Percentiles rank a stretch among this genome's conserved stretches.
phyloP scores from a whole-genome alignment of 1,140 invertebrate species.

The Musca vetustissima region DNA sequence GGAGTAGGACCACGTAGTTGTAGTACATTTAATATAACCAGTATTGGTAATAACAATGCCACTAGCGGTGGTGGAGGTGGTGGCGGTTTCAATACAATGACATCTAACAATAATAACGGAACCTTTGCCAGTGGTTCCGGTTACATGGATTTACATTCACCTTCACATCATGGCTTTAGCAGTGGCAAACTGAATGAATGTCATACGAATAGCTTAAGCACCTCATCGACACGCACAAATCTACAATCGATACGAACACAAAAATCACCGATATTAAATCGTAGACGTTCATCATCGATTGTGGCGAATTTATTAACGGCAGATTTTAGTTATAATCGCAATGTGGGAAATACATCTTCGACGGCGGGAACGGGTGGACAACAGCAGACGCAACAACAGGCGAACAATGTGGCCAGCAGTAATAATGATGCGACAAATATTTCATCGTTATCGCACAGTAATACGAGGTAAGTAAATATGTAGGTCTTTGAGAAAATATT shows the following conservation, averaged over 20 bases:
- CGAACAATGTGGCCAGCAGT: conserved; percentile 3
- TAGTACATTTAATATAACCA: conserved; percentile 17
- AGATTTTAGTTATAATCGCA: conserved; percentile 32
- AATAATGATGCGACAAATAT: background rate
- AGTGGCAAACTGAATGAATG: conserved; percentile 12
- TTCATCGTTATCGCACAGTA: conserved; percentile 31
- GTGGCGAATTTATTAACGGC: conserved; percentile 39
- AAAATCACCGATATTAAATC: conserved; percentile 44
- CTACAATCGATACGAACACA: conserved; percentile 36
- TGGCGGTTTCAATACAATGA: background rate
- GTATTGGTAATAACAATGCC: background rate
- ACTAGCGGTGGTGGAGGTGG: background rate
- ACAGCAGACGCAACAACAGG: background rate
- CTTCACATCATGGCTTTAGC: conserved; percentile 23
- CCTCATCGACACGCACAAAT: conserved; percentile 25
- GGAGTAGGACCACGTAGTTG: background rate
- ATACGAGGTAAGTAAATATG: conserved; percentile 27
- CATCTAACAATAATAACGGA: background rate
- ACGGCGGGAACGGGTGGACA: background rate
- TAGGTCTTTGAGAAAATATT: too few species aligned
- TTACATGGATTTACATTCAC: conserved; percentile 29
- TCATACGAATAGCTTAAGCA: conserved; percentile 13
- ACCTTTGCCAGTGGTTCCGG: conserved; percentile 7
- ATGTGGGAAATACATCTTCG: background rate
- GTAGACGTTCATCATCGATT: conserved; percentile 47